Evolutionary conservation across 1,140 invertebrate species (phyloP), one percentile per base, ranked within the genome.

Genomic region (Drosophila dunni): DNA sequence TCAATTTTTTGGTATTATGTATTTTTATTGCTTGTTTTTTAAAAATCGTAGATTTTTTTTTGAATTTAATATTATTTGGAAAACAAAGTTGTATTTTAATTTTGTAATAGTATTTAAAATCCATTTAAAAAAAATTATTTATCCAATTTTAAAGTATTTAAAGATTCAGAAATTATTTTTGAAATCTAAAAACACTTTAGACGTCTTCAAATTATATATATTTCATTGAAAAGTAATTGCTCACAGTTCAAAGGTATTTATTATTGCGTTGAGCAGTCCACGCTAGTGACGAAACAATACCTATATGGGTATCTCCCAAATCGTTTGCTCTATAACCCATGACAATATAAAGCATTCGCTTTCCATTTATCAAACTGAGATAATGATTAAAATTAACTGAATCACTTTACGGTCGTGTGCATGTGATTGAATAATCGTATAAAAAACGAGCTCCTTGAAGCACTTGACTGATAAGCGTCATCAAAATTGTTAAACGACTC

Each of bases 381-480:
- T 67, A 73, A 67, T 67, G 53, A 56, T 36, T 51, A 9, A 58
- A 29, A 46, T 33, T 24, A 20, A 36, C 33, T 60, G 44, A 67
- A 20, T 69, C 66, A 73, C 46, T 15, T 53, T n/a, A 44, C 33
- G 36, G n/a, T 17, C 15, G 11, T 40, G 29, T 62, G 34, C 9
- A 60, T 40, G 33, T n/a, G 34, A 15, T 17, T 66, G 24, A 34
- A 42, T 8, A n/a, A 33, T 29, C 24, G 24, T 34, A 34, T 64
- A 53, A 53, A 24, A 48, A 29, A 29, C 24, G 9, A 73, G 9
- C 56, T 36, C 17, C n/a, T 56, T 54, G n/a, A 51, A 46, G 57
- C 40, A 50, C 57, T 68, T 38, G 11, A 50, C 73, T 56, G 73
- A 75, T 75, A 75, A 71, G 68, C 33, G 6, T 3, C n/a, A 29